Evolutionary conservation across 2,113 vertebrate genomes (phyloP).

Genomic region (Dromaius novaehollandiae): DNA sequence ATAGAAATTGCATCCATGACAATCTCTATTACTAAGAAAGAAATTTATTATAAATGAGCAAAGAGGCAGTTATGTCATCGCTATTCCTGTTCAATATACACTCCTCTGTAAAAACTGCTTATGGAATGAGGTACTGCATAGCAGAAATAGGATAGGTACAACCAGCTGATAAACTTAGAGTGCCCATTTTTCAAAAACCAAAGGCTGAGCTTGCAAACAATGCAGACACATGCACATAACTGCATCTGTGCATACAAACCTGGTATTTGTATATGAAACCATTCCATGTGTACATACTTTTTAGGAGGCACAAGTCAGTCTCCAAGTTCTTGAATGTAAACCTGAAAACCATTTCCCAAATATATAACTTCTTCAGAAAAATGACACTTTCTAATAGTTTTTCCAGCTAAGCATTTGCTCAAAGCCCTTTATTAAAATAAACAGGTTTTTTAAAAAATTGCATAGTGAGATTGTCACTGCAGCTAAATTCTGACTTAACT

Average conservation of each 20-base stretch:
- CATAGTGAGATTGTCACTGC: background rate
- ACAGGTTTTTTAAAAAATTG: background rate
- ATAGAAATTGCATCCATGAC: background rate
- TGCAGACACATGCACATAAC: background rate
- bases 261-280: slow-evolving; percentile 29
- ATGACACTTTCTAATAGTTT: background rate
- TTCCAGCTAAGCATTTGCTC: slow-evolving; percentile 34
- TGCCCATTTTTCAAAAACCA: background rate
- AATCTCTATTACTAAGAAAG: background rate
- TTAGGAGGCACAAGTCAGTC: background rate
- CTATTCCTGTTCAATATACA: background rate
- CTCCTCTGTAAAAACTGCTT: background rate
- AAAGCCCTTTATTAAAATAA: background rate
- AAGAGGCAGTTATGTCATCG: background rate
- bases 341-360: background rate
- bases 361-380: background rate
- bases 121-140: background rate
- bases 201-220: background rate
- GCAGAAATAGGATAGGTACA: background rate
- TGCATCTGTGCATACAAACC: slow-evolving; percentile 44
- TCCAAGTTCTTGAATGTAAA: background rate
- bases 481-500: slow-evolving; percentile 20
- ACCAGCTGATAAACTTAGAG: background rate
- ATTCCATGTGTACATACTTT: background rate
- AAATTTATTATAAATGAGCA: background rate